Base-by-base conservation (phyloP, 1,140 invertebrate species). In the Octopus sinensis region DNA sequence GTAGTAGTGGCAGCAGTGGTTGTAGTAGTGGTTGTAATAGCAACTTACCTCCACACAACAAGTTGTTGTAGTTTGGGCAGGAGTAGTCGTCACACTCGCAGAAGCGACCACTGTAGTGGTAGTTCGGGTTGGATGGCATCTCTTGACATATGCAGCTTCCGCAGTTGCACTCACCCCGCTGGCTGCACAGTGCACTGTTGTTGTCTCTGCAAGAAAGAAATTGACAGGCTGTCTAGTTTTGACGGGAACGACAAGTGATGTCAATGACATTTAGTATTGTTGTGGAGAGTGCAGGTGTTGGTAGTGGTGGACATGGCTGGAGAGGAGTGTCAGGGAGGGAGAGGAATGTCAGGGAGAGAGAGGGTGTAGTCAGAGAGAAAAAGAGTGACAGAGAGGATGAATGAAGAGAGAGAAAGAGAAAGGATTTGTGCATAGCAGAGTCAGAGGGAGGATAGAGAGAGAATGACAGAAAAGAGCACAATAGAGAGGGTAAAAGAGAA, bases 71-170 rank as follows among this genome's bases (percentile, higher is more conserved):
- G 84, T 95, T 93, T 88, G 96, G 95, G 89, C 97, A 98, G 13
- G 94, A 95, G 88, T 96, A 97, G 91, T 98, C 96, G 89, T 98
- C 95, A 91, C 97, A 98, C 90, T 99, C 95, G 89, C 97, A 99
- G 90, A 93, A 97, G 80, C 93, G 91, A 9, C 97, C 97, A 1
- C 92, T 93, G 85, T 95, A 90, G 23, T n/a, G n/a, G 54, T 79
- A 52, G 23, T 82, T 81, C 7, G 75, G 56, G 12, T 84, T 76
- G 53, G 23, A 53, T 6, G 68, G 53, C 53, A 81, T 84, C 4
- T 83, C 75, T 54, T 84, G 54, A 85, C 89, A 90, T 10, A 82
- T 75, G 80, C 89, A 90, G 52, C 79, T 78, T 3, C 86, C 84
- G 85, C 88, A 88, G 10, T 76, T 71, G 81, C 88, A 90, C 76